A percentile compares a stretch with the other conserved stretches of the same genome.
These are phyloP conservation scores for Drosophila murphyi DNA, from an alignment of 1,140 invertebrate species.

Conservation along the genomic window DNA sequence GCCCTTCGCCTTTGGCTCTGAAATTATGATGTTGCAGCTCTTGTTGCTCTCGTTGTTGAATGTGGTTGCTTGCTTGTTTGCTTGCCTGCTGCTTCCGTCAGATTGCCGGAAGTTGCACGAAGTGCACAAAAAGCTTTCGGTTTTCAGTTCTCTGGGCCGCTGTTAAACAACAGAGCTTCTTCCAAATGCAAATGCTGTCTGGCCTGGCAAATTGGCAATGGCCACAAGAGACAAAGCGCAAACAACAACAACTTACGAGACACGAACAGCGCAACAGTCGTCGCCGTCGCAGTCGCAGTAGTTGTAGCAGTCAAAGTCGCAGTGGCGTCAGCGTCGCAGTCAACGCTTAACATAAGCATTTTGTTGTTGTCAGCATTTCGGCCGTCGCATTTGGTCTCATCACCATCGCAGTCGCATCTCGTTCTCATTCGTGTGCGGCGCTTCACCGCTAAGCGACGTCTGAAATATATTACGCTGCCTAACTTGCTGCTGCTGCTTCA, in stretches of 20 bases:
- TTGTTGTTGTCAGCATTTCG: slow-evolving; percentile 38
- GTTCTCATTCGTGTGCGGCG: slow-evolving; percentile 69
- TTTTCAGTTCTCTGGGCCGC: slow-evolving; percentile 19
- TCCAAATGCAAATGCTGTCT: slow-evolving; percentile 42
- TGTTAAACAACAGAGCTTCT: slow-evolving; percentile 41
- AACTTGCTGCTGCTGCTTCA: slow-evolving; percentile 35
- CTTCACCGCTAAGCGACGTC: slow-evolving; percentile 69
- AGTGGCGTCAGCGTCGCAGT: slow-evolving; percentile 26
- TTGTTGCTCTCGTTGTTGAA: slow-evolving; percentile 1
- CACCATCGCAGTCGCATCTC: slow-evolving; percentile 53
- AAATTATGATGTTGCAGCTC: slow-evolving; percentile 13
- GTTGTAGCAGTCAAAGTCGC: slow-evolving; percentile 20
- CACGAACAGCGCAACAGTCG: slow-evolving; percentile 24
- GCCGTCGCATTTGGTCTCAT: slow-evolving; percentile 36
- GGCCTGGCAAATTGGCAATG: slow-evolving; percentile 50
- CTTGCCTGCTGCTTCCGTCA: slow-evolving; percentile 32
- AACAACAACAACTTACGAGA: slow-evolving; percentile 13
- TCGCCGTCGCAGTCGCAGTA: not conserved
- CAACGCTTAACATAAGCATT: slow-evolving; percentile 16
- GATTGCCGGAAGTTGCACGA: slow-evolving; percentile 58
- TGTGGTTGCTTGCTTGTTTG: not conserved
- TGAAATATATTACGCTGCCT: slow-evolving; percentile 39
- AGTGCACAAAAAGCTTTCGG: slow-evolving; percentile 51
- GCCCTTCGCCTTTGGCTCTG: slow-evolving; percentile 26
- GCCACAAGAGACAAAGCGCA: slow-evolving; percentile 39